These are phyloP conservation scores for Cynopterus brachyotis DNA, from an alignment of 2,113 vertebrate genomes.

Conservation along the genomic window DNA sequence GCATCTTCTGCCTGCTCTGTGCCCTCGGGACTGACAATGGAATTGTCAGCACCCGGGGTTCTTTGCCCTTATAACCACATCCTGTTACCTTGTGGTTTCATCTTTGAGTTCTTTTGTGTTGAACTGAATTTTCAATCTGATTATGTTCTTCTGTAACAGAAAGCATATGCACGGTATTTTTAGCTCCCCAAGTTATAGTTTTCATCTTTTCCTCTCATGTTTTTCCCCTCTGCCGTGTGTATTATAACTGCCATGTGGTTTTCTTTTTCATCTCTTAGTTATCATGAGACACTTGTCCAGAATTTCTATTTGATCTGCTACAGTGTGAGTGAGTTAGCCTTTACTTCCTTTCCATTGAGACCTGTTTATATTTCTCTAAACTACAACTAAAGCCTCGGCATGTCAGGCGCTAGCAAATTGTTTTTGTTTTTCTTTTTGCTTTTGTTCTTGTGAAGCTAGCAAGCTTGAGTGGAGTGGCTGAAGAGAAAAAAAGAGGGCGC, in stretches of 20 bases:
- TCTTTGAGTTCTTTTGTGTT: neutral
- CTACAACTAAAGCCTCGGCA: neutral
- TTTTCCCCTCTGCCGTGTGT: neutral
- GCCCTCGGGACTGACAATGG: neutral
- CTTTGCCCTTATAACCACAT: neutral
- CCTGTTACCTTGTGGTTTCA: neutral
- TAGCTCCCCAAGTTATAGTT: neutral
- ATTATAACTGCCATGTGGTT: neutral
- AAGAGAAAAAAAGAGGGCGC: neutral
- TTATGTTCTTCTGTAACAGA: neutral
- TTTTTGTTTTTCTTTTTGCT: neutral
- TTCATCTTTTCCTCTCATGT: neutral
- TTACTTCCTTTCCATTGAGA: neutral
- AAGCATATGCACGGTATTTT: neutral
- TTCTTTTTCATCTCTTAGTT: neutral
- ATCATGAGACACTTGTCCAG: neutral
- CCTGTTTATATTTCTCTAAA: neutral
- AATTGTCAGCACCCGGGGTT: neutral
- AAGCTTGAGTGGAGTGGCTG: neutral
- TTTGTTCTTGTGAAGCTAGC: neutral
- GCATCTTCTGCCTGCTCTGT: neutral
- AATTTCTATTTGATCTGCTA: constrained; percentile 11
- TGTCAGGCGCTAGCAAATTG: neutral
- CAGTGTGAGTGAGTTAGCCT: neutral
- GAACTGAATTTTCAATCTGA: neutral